Conservation (phyloP, 1,140 invertebrate genomes). For the Penaeus japonicus region DNA sequence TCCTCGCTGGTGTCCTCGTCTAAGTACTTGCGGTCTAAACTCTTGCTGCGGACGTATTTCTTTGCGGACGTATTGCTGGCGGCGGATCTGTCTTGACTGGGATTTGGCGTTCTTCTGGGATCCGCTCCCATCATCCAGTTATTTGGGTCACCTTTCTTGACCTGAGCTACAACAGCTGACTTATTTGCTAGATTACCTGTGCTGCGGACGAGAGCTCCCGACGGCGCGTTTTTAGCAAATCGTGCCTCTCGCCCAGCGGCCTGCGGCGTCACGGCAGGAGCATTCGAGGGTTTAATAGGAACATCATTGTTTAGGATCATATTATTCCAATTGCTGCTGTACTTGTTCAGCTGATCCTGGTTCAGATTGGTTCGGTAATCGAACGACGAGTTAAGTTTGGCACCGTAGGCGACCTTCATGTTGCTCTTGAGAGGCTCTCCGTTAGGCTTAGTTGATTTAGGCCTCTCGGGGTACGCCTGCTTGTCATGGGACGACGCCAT, state of each 20-base stretch:
- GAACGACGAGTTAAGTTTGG: constrained; percentile 52
- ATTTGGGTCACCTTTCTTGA: not conserved
- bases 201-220: constrained; percentile 13
- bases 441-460: not conserved
- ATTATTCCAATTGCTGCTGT: constrained; percentile 57
- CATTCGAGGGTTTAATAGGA: constrained; percentile 17
- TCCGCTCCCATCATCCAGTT: constrained; percentile 20
- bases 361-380: constrained; percentile 57
- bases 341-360: constrained; percentile 51
- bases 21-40: constrained; percentile 57
- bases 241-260: constrained; percentile 17
- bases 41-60: constrained; percentile 57
- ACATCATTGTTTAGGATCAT: constrained; percentile 49
- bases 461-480: not conserved
- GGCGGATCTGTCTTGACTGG: constrained; percentile 1
- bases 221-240: constrained; percentile 26
- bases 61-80: constrained; percentile 17
- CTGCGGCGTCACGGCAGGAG: not conserved
- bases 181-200: constrained; percentile 32
- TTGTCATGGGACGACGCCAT: not conserved
- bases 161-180: constrained; percentile 8
- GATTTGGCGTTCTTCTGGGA: not conserved
- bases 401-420: constrained; percentile 47
- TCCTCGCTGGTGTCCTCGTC: constrained; percentile 54
- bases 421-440: constrained; percentile 48